Evolutionary conservation across 2,113 vertebrate genomes (phyloP).

Genomic region (Microcebus murinus): DNA sequence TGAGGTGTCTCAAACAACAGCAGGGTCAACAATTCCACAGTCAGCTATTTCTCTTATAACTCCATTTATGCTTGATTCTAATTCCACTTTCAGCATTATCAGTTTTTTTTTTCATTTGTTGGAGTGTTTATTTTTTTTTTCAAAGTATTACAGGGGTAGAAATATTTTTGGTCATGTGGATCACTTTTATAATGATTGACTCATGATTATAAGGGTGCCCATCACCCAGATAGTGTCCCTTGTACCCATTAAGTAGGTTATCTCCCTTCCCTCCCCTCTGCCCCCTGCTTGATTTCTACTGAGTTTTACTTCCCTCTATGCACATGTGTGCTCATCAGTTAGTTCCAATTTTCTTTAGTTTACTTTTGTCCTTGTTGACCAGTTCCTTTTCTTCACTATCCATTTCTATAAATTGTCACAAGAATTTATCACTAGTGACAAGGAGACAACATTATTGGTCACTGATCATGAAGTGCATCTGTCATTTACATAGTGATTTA

Average conservation of each 20-base stretch:
- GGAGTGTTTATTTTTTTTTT: no score
- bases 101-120: background rate
- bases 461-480: background rate
- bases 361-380: background rate
- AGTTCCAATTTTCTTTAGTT: background rate
- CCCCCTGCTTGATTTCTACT: no score
- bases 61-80: background rate
- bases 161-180: no score
- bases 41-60: background rate
- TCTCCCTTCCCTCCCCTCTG: no score
- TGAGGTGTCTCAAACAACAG: background rate
- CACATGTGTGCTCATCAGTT: no score
- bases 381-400: background rate
- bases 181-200: no score
- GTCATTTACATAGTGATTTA: background rate
- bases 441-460: background rate
- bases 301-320: no score
- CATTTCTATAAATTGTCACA: conserved; percentile 13
- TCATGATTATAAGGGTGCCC: no score
- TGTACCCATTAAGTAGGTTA: no score
- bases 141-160: no score
- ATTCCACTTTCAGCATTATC: background rate
- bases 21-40: background rate
- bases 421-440: background rate
- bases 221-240: no score